Evolutionary conservation across 2,888 invertebrate species (phyloP).

Genomic region (Melieria picta): DNA sequence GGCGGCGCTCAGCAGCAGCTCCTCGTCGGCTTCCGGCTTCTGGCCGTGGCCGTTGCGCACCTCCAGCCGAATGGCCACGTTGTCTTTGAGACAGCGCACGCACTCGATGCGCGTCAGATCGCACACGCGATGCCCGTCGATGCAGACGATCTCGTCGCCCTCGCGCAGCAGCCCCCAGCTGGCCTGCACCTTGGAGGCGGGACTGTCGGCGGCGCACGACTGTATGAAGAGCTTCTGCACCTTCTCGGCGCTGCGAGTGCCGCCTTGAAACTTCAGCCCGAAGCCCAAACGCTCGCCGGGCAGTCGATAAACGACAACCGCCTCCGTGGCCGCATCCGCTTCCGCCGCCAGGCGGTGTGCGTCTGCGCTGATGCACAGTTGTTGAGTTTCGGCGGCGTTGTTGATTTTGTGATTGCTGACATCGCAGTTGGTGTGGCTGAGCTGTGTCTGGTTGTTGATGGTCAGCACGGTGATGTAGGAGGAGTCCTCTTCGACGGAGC

Average conservation of each 20-base stretch:
- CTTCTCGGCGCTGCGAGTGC: slow-evolving; percentile 81
- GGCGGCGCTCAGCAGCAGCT: slow-evolving; percentile 26
- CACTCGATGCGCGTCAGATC: slow-evolving; percentile 88
- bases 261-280: slow-evolving; percentile 92
- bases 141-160: slow-evolving; percentile 89
- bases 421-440: slow-evolving; percentile 47
- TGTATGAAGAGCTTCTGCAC: slow-evolving; percentile 87
- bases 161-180: slow-evolving; percentile 87
- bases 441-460: slow-evolving; percentile 66
- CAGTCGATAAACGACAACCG: slow-evolving; percentile 83
- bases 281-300: slow-evolving; percentile 92
- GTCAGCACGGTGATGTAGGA: slow-evolving; percentile 73
- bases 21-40: slow-evolving; percentile 55
- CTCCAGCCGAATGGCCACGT: slow-evolving; percentile 80
- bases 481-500: slow-evolving; percentile 59
- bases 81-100: slow-evolving; percentile 85
- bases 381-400: slow-evolving; percentile 38
- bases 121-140: slow-evolving; percentile 82
- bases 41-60: slow-evolving; percentile 70
- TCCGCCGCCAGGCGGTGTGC: slow-evolving; percentile 15
- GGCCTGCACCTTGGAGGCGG: slow-evolving; percentile 83
- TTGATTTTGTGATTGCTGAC: slow-evolving; percentile 41
- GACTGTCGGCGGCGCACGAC: slow-evolving; percentile 87
- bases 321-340: slow-evolving; percentile 69
- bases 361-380: slow-evolving; percentile 24